Evolutionary conservation across 2,797 vertebrate species (phyloP), one percentile per base, ranked within the genome.

Genomic region (Pipistrellus pygmaeus): DNA sequence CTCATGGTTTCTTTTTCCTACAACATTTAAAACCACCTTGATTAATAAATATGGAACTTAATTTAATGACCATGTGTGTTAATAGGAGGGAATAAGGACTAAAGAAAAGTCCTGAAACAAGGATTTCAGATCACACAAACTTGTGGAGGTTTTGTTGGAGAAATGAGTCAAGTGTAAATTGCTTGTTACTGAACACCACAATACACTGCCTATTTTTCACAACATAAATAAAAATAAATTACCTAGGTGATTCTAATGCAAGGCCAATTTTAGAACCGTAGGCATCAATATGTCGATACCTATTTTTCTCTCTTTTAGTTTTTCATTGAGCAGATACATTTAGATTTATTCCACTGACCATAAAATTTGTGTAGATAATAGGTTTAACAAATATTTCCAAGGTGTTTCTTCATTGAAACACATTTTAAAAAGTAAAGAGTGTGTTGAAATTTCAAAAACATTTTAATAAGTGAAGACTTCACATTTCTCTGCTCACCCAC

Each of bases 341-440:
- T 55, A 72, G 15, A 57, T 91, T 73, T 27, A 86, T 72, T 82
- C 18, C 55, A 73, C 11, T 89, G 62, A 60, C 88, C 41, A 68
- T 89, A 89, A 95, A 51, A 94, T 82, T 72, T 89, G 20, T 95
- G 32, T 32, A 89, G 23, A 51, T 88, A 85, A 44, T 86, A 94
- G 41, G 13, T 95, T 88, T 94, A 92, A 83, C 77, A 86, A 72
- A 13, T 76, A 11, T 88, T 82, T 73, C 32, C 55, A 83, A 77
- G 76, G 38, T 66, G 13, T 91, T 95, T 72, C 76, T 88, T 93
- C 25, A 48, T 81, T 69, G 57, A 86, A 92, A 96, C 82, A 57
- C 38, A 80, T 53, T 89, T 91, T 60, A 15, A 73, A 90, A 89
- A 92, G 30, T 87, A 75, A 44, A 44, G 78, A 35, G 20, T 83